These are phyloP conservation scores for Saccopteryx bilineata DNA, from an alignment of 2,113 vertebrate species.

Conservation along the genomic window DNA sequence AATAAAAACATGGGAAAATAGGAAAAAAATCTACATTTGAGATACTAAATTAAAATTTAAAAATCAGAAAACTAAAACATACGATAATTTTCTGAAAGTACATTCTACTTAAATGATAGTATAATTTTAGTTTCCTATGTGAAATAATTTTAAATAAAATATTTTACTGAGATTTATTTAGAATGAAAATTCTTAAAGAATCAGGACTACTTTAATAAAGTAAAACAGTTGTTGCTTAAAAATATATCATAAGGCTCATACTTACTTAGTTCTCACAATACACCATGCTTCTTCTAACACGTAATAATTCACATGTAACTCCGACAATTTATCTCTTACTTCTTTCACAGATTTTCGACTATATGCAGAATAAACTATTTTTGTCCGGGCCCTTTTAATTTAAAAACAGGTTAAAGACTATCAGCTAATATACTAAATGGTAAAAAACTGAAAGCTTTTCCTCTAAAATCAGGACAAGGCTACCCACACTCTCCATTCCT, in stretches of 20 bases:
- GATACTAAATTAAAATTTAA: conserved; percentile 1
- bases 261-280: conserved; percentile 93
- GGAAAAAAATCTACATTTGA: neutral
- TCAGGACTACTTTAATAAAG: neutral
- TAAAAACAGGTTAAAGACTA: conserved; percentile 46
- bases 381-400: conserved; percentile 94
- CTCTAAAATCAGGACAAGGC: too few relatives aligned
- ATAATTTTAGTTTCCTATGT: conserved; percentile 11
- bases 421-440: too few relatives aligned
- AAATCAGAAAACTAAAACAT: conserved; percentile 6
- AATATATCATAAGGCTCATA: conserved; percentile 12
- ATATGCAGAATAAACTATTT: conserved; percentile 97
- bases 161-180: neutral
- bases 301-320: conserved; percentile 95
- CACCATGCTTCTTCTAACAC: conserved; percentile 98
- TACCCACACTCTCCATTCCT: too few relatives aligned
- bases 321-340: conserved; percentile 92
- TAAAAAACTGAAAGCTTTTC: too few relatives aligned
- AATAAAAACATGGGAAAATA: neutral
- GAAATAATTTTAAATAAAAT: conserved; percentile 39
- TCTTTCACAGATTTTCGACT: conserved; percentile 95
- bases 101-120: neutral
- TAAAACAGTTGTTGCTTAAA: neutral
- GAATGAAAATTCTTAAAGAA: conserved; percentile 36
- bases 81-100: conserved; percentile 7